Evolutionary conservation across 2,888 invertebrate species (phyloP).

Genomic region (Lithophane semibrunnea): DNA sequence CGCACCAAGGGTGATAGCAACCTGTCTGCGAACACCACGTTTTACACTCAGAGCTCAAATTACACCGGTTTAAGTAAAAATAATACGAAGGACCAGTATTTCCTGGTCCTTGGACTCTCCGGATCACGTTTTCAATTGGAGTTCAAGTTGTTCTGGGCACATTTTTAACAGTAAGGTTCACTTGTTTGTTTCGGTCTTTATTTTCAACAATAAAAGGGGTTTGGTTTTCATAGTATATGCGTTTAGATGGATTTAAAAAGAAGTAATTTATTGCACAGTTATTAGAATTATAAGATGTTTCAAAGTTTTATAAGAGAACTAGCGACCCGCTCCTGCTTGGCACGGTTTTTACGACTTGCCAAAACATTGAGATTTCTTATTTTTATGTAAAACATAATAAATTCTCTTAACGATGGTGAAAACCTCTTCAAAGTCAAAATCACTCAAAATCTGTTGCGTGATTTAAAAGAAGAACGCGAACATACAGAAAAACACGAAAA

Average conservation of each 20-base stretch:
- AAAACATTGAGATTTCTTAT: too few species aligned
- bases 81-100: background rate
- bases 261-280: background rate
- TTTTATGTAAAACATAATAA: too few species aligned
- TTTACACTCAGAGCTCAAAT: slow-evolving; percentile 37
- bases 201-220: slow-evolving; percentile 18
- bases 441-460: too few species aligned
- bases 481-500: too few species aligned
- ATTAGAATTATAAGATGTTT: background rate
- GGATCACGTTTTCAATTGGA: slow-evolving; percentile 5
- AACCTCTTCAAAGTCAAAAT: too few species aligned
- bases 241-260: background rate
- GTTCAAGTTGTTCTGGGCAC: slow-evolving; percentile 14
- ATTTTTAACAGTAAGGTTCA: slow-evolving; percentile 29
- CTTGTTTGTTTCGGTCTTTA: slow-evolving; percentile 15
- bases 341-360: too few species aligned
- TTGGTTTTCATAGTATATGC: slow-evolving; percentile 1
- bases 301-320: background rate
- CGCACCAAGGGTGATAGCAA: slow-evolving; percentile 59
- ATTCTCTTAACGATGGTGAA: too few species aligned
- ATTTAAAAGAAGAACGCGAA: too few species aligned
- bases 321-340: too few species aligned
- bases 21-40: slow-evolving; percentile 55
- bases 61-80: slow-evolving; percentile 1
- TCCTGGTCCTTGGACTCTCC: background rate